Percentiles rank a stretch among this genome's conserved stretches.
These are phyloP conservation scores for Amphipoea lucens DNA, from an alignment of 2,888 invertebrate species.

Conservation along the genomic window DNA sequence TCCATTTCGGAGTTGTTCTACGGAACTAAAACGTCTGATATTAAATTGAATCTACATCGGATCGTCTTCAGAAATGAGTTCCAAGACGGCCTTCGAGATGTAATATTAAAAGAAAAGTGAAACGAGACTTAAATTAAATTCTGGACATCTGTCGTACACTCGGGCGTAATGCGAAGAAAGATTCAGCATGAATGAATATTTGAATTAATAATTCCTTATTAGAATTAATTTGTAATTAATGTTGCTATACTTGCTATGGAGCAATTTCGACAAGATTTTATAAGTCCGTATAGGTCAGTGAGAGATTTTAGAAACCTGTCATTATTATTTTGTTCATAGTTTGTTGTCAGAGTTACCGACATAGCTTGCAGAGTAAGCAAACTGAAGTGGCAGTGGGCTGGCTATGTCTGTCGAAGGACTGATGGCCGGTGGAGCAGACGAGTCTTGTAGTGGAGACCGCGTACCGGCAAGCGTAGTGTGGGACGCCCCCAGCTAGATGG, in stretches of 20 bases:
- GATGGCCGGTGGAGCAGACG: no score
- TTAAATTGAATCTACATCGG: constrained; percentile 82
- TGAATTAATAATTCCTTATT: constrained; percentile 76
- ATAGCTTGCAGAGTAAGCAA: no score
- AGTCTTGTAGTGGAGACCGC: no score
- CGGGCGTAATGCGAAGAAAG: constrained; percentile 76
- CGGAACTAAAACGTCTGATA: constrained; percentile 70
- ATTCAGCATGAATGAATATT: constrained; percentile 85
- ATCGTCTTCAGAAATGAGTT: constrained; percentile 77
- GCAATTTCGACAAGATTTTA: constrained; percentile 22
- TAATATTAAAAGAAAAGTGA: constrained; percentile 84
- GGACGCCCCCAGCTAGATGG: no score
- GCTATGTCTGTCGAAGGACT: no score
- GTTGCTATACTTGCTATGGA: constrained; percentile 46
- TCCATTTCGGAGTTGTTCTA: constrained; percentile 70
- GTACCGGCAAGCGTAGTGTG: no score
- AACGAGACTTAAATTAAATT: constrained; percentile 84
- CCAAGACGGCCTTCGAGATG: constrained; percentile 73
- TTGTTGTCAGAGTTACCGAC: no score
- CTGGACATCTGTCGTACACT: constrained; percentile 87
- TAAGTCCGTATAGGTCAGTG: not conserved
- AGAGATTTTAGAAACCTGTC: not conserved
- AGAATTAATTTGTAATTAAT: constrained; percentile 68
- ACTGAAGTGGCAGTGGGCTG: no score
- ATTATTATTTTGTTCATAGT: not conserved